Conservation (phyloP, 2,113 vertebrate genomes). For the Lophura nycthemera region DNA sequence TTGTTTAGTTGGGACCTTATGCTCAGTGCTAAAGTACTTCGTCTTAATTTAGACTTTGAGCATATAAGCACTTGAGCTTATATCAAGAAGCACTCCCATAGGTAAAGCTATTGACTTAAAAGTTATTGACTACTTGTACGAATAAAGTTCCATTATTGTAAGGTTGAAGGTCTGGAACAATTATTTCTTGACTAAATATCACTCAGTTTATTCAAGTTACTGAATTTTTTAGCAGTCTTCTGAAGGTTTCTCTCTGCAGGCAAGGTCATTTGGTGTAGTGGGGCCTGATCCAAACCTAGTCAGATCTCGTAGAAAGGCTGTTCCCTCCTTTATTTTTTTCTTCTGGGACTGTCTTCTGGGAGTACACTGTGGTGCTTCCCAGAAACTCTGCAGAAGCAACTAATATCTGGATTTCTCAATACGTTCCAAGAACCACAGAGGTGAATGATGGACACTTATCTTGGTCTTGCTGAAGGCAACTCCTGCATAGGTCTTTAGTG, state of each 20-base stretch:
- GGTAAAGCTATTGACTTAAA: not conserved
- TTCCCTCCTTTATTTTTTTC: not conserved
- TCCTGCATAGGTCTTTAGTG: not conserved
- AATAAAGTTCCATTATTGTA: not conserved
- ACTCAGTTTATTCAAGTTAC: not conserved
- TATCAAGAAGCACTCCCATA: not conserved
- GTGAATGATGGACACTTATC: not conserved
- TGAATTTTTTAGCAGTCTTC: not conserved
- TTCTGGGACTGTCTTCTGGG: not conserved
- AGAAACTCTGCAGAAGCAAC: not conserved
- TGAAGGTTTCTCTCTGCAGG: not conserved
- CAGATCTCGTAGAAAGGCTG: not conserved
- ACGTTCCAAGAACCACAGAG: not conserved
- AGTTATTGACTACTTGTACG: not conserved
- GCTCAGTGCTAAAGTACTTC: not conserved
- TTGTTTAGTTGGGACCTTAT: constrained; percentile 8
- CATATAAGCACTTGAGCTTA: not conserved
- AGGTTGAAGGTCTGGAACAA: not conserved
- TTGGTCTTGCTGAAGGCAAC: not conserved
- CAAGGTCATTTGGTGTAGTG: not conserved
- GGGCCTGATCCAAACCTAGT: not conserved
- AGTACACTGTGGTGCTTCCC: not conserved
- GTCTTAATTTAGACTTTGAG: constrained; percentile 36
- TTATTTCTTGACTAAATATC: not conserved
- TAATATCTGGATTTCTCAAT: not conserved